Percentiles rank a stretch among this genome's conserved stretches.
Conservation (phyloP, 2,888 invertebrate species). For the Caenorhabditis sp. region DNA sequence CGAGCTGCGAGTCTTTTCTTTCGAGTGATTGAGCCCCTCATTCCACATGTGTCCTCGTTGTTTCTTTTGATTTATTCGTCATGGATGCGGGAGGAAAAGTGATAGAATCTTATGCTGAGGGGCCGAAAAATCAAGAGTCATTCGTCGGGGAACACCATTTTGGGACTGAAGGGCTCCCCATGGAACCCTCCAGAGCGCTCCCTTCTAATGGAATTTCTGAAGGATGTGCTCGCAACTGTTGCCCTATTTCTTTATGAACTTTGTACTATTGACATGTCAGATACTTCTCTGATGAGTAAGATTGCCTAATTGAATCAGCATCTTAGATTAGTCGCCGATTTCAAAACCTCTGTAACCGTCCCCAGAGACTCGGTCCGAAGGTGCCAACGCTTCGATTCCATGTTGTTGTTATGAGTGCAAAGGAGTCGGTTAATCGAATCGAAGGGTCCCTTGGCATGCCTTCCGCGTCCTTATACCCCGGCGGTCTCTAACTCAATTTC, state of each 20-base stretch:
- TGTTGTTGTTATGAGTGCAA: slow-evolving; percentile 39
- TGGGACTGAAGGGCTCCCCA: not conserved
- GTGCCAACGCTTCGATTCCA: not conserved
- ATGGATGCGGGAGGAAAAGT: too few species aligned
- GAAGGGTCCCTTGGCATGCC: slow-evolving; percentile 29
- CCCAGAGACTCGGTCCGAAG: too few species aligned
- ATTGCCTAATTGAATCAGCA: too few species aligned
- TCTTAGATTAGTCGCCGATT: too few species aligned
- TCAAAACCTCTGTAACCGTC: too few species aligned
- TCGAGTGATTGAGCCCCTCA: not conserved
- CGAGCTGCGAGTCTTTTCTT: not conserved
- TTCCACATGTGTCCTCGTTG: not conserved
- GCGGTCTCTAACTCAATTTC: slow-evolving; percentile 53
- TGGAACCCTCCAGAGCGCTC: not conserved
- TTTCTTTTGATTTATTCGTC: too few species aligned
- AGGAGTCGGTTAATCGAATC: slow-evolving; percentile 40
- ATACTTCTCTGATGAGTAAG: too few species aligned
- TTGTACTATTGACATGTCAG: too few species aligned
- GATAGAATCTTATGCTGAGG: not conserved
- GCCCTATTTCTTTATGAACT: too few species aligned
- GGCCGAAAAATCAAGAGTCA: not conserved
- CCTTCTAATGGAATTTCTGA: not conserved
- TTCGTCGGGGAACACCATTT: not conserved
- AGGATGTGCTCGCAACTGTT: too few species aligned
- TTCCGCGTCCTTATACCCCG: slow-evolving; percentile 27